Percentiles rank a stretch among this genome's conserved stretches.
phyloP scores from a whole-genome alignment of 2,888 invertebrate species.

The Himalopsyche anomala region DNA sequence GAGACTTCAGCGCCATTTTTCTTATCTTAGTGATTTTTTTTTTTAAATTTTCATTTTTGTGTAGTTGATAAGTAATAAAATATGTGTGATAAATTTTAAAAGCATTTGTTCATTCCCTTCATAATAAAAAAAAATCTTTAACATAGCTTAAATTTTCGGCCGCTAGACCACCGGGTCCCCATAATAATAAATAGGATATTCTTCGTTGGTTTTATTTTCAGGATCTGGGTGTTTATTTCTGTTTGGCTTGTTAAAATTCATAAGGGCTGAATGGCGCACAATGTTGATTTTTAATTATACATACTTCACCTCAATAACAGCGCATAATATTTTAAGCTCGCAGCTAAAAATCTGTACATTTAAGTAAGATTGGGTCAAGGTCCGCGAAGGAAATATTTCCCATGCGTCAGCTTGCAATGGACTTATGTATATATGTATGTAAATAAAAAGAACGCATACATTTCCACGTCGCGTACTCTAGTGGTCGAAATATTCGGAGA shows the following conservation, averaged over 20 bases:
- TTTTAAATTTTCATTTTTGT: no score
- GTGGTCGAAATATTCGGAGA: no score
- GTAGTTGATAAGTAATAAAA: no score
- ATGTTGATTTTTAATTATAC: conserved; percentile 12
- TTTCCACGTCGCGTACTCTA: no score
- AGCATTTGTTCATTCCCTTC: no score
- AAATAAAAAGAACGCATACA: background rate
- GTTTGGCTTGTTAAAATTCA: background rate
- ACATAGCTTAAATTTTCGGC: no score
- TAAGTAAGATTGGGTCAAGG: background rate
- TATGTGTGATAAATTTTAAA: no score
- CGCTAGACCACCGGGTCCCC: no score
- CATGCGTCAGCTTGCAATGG: background rate
- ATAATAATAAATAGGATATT: background rate
- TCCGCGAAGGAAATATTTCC: background rate
- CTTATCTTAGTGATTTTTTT: no score
- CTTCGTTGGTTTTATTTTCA: background rate
- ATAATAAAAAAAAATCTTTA: no score
- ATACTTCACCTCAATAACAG: conserved; percentile 11
- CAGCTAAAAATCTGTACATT: background rate
- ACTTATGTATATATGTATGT: background rate
- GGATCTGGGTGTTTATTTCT: background rate
- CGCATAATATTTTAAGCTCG: background rate
- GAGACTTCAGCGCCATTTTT: no score
- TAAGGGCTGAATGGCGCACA: background rate